Percentiles rank a stretch among this genome's conserved stretches.
These are phyloP conservation scores for Pomatorhinus ruficollis DNA, from an alignment of 2,113 vertebrate species.

Conservation along the genomic window DNA sequence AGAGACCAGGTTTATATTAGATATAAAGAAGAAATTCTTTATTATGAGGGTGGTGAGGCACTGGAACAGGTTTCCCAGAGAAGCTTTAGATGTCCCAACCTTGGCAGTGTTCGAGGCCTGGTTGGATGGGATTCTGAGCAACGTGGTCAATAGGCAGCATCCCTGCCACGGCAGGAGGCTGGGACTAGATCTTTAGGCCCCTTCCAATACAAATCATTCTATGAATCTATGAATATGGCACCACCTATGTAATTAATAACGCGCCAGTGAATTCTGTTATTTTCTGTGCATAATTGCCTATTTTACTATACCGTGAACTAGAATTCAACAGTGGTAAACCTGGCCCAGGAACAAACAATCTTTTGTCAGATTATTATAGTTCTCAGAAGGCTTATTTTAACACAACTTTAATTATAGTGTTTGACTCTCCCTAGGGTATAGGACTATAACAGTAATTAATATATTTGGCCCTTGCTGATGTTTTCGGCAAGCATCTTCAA, in stretches of 20 bases:
- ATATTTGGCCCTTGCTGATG: background rate
- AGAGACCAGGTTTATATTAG: background rate
- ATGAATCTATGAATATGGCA: background rate
- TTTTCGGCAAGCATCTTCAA: background rate
- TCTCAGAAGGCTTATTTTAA: background rate
- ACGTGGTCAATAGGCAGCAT: background rate
- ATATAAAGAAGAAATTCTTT: background rate
- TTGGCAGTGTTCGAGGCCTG: background rate
- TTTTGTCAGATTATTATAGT: background rate
- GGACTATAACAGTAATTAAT: background rate
- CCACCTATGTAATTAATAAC: background rate
- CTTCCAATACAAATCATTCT: background rate
- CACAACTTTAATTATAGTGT: background rate
- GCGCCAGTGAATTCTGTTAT: background rate
- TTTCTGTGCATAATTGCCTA: background rate
- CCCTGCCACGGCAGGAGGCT: fast-evolving
- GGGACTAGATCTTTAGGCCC: background rate
- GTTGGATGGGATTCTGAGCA: background rate
- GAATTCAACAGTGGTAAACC: background rate
- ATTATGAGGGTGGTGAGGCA: background rate
- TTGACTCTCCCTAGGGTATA: background rate
- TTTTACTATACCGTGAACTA: background rate
- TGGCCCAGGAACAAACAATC: background rate
- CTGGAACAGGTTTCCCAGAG: background rate
- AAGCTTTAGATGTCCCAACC: background rate